These are phyloP conservation scores for Pogonus chalceus DNA, from an alignment of 1,140 invertebrate genomes.

Conservation along the genomic window DNA sequence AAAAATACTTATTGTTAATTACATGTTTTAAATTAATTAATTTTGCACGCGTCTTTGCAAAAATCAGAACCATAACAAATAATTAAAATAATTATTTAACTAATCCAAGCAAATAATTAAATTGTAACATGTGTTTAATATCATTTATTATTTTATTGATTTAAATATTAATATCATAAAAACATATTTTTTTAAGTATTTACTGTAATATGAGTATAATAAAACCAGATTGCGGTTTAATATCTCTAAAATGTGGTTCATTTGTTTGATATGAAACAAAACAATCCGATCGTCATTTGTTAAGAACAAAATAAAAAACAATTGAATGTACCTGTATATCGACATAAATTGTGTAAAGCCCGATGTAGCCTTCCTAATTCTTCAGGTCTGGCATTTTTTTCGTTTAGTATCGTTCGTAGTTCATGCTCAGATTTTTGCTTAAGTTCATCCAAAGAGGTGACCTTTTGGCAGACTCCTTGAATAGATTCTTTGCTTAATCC, in stretches of 20 bases:
- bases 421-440: conserved; percentile 78
- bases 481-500: conserved; percentile 45
- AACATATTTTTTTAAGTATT: no score
- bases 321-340: conserved; percentile 58
- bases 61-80: not conserved
- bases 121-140: no score
- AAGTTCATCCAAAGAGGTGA: conserved; percentile 64
- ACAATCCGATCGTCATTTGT: not conserved
- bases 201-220: no score
- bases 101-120: no score
- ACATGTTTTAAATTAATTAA: not conserved
- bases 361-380: conserved; percentile 67
- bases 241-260: not conserved
- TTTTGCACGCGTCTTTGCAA: not conserved
- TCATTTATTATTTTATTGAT: no score
- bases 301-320: conserved; percentile 10
- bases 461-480: conserved; percentile 42
- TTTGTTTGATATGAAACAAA: not conserved
- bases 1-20: no score
- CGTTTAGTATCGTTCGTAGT: conserved; percentile 58
- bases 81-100: not conserved
- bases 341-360: conserved; percentile 75
- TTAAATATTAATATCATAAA: no score
- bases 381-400: conserved; percentile 58
- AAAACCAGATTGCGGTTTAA: no score